Evolutionary conservation across 2,113 vertebrate species (phyloP).

Genomic region (Puffinus mauretanicus): DNA sequence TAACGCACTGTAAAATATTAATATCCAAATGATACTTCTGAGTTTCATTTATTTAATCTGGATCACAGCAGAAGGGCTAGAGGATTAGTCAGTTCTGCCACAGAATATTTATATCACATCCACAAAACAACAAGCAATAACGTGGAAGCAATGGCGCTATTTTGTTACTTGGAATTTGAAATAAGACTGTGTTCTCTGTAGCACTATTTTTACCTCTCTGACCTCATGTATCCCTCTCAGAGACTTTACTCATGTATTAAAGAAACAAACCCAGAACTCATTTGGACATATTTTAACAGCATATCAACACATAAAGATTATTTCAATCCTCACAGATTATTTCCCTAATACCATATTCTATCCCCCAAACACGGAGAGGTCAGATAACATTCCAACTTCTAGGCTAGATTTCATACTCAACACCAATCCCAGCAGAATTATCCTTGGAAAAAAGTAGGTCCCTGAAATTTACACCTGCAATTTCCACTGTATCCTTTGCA

Average conservation of each 20-base stretch:
- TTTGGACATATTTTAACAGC: background rate
- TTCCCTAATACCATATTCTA: background rate
- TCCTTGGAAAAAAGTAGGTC: background rate
- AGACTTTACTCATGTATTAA: background rate
- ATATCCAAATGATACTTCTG: slow-evolving; percentile 14
- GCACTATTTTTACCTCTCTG: slow-evolving; percentile 27
- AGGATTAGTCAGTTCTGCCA: slow-evolving; percentile 52
- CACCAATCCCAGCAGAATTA: background rate
- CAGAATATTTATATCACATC: slow-evolving; percentile 36
- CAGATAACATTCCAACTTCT: background rate
- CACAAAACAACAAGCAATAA: background rate
- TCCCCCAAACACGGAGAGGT: background rate
- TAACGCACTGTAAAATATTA: slow-evolving; percentile 6
- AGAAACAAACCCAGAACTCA: background rate
- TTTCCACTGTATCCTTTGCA: background rate
- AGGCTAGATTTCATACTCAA: background rate
- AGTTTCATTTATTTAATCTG: slow-evolving; percentile 56
- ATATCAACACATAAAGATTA: background rate
- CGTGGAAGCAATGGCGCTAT: background rate
- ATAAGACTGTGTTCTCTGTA: background rate
- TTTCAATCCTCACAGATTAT: slow-evolving; percentile 4
- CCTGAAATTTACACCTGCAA: background rate
- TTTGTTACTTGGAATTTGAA: slow-evolving; percentile 2
- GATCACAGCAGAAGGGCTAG: slow-evolving; percentile 56
- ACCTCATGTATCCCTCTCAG: background rate